Conservation (phyloP, 1,140 invertebrate genomes). For the Procambarus virginalis region DNA sequence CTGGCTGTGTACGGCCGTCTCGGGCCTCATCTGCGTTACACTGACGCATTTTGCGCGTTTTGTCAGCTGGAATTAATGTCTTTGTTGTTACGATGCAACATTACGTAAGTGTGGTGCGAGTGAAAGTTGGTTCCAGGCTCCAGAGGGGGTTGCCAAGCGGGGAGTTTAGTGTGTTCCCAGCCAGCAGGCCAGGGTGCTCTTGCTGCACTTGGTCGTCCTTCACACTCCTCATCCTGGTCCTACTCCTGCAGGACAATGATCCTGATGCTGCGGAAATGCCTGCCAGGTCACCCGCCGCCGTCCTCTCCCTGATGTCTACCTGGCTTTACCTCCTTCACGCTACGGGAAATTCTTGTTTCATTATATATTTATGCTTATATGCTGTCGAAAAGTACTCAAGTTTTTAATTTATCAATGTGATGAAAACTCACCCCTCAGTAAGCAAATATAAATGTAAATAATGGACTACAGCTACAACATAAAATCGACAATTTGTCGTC, state of each 20-base stretch:
- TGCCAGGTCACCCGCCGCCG: neutral
- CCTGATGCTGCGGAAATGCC: neutral
- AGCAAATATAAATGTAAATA: no score
- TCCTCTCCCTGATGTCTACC: neutral
- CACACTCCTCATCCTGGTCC: neutral
- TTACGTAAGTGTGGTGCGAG: conserved; percentile 22
- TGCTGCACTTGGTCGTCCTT: neutral
- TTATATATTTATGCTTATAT: no score
- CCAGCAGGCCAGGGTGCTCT: neutral
- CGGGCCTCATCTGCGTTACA: no score
- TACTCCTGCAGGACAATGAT: neutral
- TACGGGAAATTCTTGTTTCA: no score
- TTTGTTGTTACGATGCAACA: conserved; percentile 41
- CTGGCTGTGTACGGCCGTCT: no score
- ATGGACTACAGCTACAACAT: no score
- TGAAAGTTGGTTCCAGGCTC: conserved; percentile 32
- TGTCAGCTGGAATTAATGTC: conserved; percentile 47
- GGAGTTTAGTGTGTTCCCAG: neutral
- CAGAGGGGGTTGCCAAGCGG: neutral
- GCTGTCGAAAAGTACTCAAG: no score
- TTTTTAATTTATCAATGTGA: no score
- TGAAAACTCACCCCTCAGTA: no score
- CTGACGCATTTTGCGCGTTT: conserved; percentile 3
- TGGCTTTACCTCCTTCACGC: no score
- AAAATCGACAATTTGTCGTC: neutral